Conservation (phyloP, 2,888 invertebrate species). For the Leucoptera coffeella region DNA sequence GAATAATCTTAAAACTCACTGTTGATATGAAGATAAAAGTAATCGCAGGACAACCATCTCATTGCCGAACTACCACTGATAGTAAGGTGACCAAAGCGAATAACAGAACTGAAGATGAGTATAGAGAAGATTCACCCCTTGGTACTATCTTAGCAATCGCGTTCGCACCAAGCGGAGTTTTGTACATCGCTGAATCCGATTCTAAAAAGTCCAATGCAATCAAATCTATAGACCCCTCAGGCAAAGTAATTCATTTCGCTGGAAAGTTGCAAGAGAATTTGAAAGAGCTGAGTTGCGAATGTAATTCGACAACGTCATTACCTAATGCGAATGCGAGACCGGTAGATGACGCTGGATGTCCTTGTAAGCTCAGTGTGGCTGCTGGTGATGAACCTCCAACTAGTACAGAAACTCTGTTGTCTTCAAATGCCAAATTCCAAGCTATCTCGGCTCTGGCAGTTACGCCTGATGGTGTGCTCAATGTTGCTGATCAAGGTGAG, state of each 20-base stretch:
- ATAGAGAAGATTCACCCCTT: slow-evolving; percentile 62
- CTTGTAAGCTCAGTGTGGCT: slow-evolving; percentile 45
- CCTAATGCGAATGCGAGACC: slow-evolving; percentile 23
- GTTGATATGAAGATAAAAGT: slow-evolving; percentile 88
- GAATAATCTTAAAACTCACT: slow-evolving; percentile 85
- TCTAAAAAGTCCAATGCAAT: slow-evolving; percentile 78
- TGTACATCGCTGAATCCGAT: slow-evolving; percentile 92
- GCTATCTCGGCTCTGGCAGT: slow-evolving; percentile 87
- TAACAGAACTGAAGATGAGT: slow-evolving; percentile 42
- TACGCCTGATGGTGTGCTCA: slow-evolving; percentile 91
- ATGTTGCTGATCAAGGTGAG: slow-evolving; percentile 90
- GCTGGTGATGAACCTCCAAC: slow-evolving; percentile 62
- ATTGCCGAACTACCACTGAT: slow-evolving; percentile 64
- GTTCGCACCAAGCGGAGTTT: slow-evolving; percentile 85
- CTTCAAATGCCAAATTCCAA: slow-evolving; percentile 86
- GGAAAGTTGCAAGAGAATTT: slow-evolving; percentile 70
- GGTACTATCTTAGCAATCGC: slow-evolving; percentile 86
- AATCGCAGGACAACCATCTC: slow-evolving; percentile 90
- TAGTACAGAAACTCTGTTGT: slow-evolving; percentile 78
- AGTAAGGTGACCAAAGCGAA: slow-evolving; percentile 28
- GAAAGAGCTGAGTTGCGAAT: slow-evolving; percentile 53
- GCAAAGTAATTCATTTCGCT: slow-evolving; percentile 86
- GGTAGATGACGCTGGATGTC: slow-evolving; percentile 35
- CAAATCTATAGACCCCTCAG: slow-evolving; percentile 81
- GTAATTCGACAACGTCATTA: slow-evolving; percentile 50